Evolutionary conservation across 2,797 vertebrate genomes (phyloP), one percentile per base, ranked within the genome.

Genomic region (Amniataba percoides): DNA sequence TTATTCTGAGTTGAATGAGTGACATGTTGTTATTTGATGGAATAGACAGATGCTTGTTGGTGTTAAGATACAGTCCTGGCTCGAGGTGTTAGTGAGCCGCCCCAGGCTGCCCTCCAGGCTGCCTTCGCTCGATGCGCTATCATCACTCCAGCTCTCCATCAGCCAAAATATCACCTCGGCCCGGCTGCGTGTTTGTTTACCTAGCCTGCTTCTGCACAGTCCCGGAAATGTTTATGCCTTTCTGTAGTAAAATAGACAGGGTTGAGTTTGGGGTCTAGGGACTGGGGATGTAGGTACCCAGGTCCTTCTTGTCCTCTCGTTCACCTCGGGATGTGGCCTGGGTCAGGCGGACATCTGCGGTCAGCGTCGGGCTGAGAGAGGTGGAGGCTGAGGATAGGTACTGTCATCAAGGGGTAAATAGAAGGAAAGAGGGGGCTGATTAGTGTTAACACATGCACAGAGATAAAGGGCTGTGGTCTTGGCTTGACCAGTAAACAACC

Each of bases 331-430:
- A 63, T 89, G 65, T 55, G 77, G 61, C 89, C 80, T 60, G 2
- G 93, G 93, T 96, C 95, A 94, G 86, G 79, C 89, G 95, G 95
- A 95, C 96, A 88, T 92, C 94, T 95, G 94, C 96, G 95, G 94
- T 94, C 94, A 92, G 93, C 91, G 88, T 94, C 91, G 92, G 93
- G 95, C 93, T 67, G 72, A 74, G 71, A 80, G 86, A 87, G 70
- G 75, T 83, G 86, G 79, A 83, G 95, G 90, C 88, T 92, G 95
- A 93, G 92, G 96, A 97, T 96, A 97, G 96, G 94, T 96, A 96
- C 95, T 97, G 96, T 97, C 95, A 96, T 90, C 96, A 74, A 74
- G 94, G 86, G 92, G 88, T 97, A 97, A 98, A 98, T 94, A 96
- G 88, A 93, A 86, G 93, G 92, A 91, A 91, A 94, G 85, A 93